Evolutionary conservation across 2,888 invertebrate genomes (phyloP).

Genomic region (Tethea ocularis): DNA sequence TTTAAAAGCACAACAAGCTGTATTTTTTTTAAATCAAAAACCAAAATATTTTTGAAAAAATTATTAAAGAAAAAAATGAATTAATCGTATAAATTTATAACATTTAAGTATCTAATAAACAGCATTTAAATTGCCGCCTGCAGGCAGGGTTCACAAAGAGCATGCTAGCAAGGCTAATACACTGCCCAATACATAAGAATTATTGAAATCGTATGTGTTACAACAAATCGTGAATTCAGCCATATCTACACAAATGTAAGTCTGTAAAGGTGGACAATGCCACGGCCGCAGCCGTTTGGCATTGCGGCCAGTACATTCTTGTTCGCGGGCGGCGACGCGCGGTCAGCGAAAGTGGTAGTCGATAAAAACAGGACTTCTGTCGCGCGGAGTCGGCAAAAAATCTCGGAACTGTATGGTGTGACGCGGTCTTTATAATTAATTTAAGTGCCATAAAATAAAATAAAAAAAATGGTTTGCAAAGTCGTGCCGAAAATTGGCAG

Average conservation of each 20-base stretch:
- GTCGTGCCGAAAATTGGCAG: constrained; percentile 58
- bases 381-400: neutral
- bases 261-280: constrained; percentile 16
- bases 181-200: too few relatives aligned
- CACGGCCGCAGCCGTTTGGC: constrained; percentile 17
- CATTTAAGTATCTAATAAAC: too few relatives aligned
- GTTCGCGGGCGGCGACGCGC: constrained; percentile 17
- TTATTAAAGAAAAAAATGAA: too few relatives aligned
- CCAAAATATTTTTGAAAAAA: too few relatives aligned
- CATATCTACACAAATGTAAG: constrained; percentile 10
- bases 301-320: constrained; percentile 17
- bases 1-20: too few relatives aligned
- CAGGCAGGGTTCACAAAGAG: too few relatives aligned
- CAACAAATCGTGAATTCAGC: neutral
- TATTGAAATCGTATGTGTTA: neutral
- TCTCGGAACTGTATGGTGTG: neutral
- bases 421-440: neutral
- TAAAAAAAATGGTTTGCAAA: constrained; percentile 64
- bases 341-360: constrained; percentile 7
- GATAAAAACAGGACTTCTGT: neutral
- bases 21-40: too few relatives aligned
- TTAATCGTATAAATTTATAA: too few relatives aligned
- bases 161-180: too few relatives aligned
- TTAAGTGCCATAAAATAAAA: neutral
- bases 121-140: too few relatives aligned